phyloP scores from a whole-genome alignment of 2,888 invertebrate genomes.

The Lumbricus terrestris region DNA sequence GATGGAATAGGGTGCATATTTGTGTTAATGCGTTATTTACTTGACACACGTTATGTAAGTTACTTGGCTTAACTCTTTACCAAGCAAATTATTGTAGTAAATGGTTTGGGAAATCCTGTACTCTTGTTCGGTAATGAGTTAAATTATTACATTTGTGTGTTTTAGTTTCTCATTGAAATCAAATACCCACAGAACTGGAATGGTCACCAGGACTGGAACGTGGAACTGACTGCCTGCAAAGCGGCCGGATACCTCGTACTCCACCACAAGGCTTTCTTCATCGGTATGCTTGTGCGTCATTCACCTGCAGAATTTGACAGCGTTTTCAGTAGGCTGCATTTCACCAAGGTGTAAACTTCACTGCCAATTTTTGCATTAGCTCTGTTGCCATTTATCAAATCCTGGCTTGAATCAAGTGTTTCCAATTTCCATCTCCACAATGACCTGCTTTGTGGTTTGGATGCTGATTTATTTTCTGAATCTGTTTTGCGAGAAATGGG shows the following conservation, averaged over 20 bases:
- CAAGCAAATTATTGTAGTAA: too few relatives aligned
- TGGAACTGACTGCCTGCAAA: conserved; percentile 88
- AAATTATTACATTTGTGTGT: not conserved
- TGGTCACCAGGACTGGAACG: conserved; percentile 90
- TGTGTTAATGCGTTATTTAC: not conserved
- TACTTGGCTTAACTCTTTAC: too few relatives aligned
- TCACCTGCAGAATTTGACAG: not conserved
- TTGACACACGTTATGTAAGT: not conserved
- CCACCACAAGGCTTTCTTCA: conserved; percentile 92
- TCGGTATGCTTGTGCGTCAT: conserved; percentile 62
- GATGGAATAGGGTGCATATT: not conserved
- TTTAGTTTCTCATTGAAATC: conserved; percentile 75
- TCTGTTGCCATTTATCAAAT: too few relatives aligned
- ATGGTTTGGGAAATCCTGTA: too few relatives aligned
- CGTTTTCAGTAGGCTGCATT: not conserved
- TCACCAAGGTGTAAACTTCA: too few relatives aligned
- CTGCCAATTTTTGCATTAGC: too few relatives aligned
- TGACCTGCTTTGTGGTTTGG: too few relatives aligned
- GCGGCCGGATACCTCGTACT: conserved; percentile 88
- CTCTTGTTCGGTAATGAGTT: too few relatives aligned
- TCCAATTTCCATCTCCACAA: too few relatives aligned
- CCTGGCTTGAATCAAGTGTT: too few relatives aligned
- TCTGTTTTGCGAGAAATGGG: too few relatives aligned
- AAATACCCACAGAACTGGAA: conserved; percentile 94
- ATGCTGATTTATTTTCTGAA: too few relatives aligned